Base-by-base conservation (phyloP, 2,797 vertebrate species). In the Pagetopsis macropterus region DNA sequence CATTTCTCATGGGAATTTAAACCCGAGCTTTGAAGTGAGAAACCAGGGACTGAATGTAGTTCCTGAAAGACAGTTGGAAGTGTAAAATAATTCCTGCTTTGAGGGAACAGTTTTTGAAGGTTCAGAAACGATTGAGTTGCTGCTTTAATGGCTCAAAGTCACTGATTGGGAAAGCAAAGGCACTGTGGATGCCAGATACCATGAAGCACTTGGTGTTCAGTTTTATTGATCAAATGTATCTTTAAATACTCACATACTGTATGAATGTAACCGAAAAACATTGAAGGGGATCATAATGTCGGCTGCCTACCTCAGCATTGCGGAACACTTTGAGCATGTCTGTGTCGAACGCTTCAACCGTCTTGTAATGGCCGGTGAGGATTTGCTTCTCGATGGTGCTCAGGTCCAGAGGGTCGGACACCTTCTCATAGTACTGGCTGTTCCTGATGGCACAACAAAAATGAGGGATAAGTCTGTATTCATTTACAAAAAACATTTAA, bases 321-420 rank as follows among this genome's bases (percentile, higher is more conserved):
- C 97, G 95, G 87, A 99, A 99, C 72, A 98, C 97, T 93, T 98
- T 99, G 70, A 99, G 95, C 97, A 99, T 98, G 91, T 99, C 97
- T 0, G 96, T 93, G 83, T 99, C 97, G 33, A 99, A 99, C 27
- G 96, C 95, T 85, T 98, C 97, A 48, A 98, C 97, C 0, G 97
- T 98, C 92, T 98, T 98, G 76, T 99, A 98, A 78, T 97, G 95
- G 49, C 98, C 98, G 0, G 95, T 97, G 87, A 99, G 94, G 89
- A 99, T 99, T 85, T 98, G 98, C 87, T 98, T 98, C 89, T 98
- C 97, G 15, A 99, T 97, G n/a, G 96, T 98, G 88, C 93, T 92
- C 11, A 98, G 93, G 89, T 98, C 97, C 87, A 99, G 82, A 0
- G 98, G 97, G 81, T 98, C 97, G 0, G 96, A 95, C 87, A 99